Conservation (phyloP, 1,140 invertebrate genomes). For the Oncopodura yosiiana region DNA sequence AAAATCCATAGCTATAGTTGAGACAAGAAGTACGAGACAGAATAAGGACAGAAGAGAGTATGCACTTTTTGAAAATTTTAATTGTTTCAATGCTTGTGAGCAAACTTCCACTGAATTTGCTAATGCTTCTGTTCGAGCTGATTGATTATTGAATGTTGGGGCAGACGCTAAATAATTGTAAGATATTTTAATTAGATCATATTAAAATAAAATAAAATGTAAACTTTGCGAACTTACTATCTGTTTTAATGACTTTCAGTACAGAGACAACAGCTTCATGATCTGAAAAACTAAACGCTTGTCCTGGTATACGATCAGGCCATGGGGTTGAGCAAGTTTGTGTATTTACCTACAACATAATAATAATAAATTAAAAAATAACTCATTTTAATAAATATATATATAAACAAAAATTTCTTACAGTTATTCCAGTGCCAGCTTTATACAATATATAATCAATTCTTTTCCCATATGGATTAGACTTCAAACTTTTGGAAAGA, state of each 20-base stretch:
- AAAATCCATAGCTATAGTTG: constrained; percentile 9
- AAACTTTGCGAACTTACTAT: constrained; percentile 27
- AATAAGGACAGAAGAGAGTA: constrained; percentile 17
- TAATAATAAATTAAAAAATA: constrained; percentile 25
- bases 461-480: constrained; percentile 63
- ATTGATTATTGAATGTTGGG: background rate
- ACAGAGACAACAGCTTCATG: constrained; percentile 75
- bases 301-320: constrained; percentile 57
- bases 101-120: constrained; percentile 31
- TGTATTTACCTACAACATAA: constrained; percentile 46
- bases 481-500: constrained; percentile 43
- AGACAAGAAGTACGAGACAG: constrained; percentile 8
- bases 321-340: constrained; percentile 58
- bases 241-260: constrained; percentile 44
- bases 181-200: no score
- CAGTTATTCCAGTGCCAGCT: constrained; percentile 45
- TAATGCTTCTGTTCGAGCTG: constrained; percentile 18
- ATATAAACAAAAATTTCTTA: constrained; percentile 36
- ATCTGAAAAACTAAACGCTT: constrained; percentile 73
- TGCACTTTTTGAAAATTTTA: constrained; percentile 17
- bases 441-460: constrained; percentile 84
- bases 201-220: no score
- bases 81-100: constrained; percentile 21
- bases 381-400: constrained; percentile 12
- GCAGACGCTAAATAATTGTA: constrained; percentile 5